Evolutionary conservation across 2,888 invertebrate genomes (phyloP).

Genomic region (Prenolepis imparis): DNA sequence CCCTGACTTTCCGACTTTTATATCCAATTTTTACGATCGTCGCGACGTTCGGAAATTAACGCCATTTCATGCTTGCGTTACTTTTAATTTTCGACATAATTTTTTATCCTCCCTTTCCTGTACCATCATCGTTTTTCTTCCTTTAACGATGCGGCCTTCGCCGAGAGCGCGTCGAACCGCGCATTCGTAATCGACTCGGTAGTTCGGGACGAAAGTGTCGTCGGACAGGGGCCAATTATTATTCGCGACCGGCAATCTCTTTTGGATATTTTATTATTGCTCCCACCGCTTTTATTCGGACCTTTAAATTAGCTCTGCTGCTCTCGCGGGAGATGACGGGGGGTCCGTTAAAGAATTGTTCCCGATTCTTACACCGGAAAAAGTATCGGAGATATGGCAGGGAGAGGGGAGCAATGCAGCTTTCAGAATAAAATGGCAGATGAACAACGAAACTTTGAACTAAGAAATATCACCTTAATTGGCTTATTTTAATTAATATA

Average conservation of each 20-base stretch:
- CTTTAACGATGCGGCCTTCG: conserved; percentile 39
- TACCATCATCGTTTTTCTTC: conserved; percentile 26
- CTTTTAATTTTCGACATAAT: conserved; percentile 46
- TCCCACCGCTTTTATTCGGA: conserved; percentile 43
- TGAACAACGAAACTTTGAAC: conserved; percentile 49
- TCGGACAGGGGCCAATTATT: conserved; percentile 68
- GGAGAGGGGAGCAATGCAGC: conserved; percentile 21
- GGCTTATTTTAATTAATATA: conserved; percentile 70
- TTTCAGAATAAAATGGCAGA: conserved; percentile 66
- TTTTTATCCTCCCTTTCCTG: background rate
- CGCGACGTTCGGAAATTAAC: conserved; percentile 32
- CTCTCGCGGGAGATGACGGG: conserved; percentile 31
- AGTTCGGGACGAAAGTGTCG: conserved; percentile 32
- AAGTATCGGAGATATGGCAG: too few species aligned
- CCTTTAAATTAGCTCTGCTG: conserved; percentile 62
- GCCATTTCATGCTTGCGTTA: conserved; percentile 32
- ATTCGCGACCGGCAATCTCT: conserved; percentile 68
- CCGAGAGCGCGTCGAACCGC: conserved; percentile 6
- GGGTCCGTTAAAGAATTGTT: conserved; percentile 39
- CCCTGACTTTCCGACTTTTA: conserved; percentile 34
- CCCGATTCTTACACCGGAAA: conserved; percentile 1
- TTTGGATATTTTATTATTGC: conserved; percentile 73
- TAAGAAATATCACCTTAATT: conserved; percentile 72
- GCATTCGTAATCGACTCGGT: conserved; percentile 59
- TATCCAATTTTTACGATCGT: conserved; percentile 50